Base-by-base conservation (phyloP, 2,888 invertebrate species). In the Archips crataeganus region DNA sequence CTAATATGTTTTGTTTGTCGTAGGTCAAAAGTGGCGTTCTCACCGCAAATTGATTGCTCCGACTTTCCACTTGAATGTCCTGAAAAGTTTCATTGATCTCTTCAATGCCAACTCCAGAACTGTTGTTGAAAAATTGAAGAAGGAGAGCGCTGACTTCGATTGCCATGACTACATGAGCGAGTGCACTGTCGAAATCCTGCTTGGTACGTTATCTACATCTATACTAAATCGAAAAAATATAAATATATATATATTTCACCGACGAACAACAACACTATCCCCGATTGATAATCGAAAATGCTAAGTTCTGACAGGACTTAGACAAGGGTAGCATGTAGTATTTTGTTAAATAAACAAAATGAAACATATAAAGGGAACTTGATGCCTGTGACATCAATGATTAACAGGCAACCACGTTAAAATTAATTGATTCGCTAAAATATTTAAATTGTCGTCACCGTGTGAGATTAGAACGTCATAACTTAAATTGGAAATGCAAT, bases 11-110 rank as follows among this genome's bases (percentile, higher is more conserved):
- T 51, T 13, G 10, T 45, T 49, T 82, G 15, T 65, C 66, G 51
- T 82, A 97, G 97, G 97, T 84, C 96, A 96, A 81, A 97, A 97
- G 95, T 98, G 98, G 98, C 96, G 97, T 67, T 96, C 97, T 32
- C 98, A 98, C 87, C 96, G 98, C 80, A 98, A 98, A 93, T 92
- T 98, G 79, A 98, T 98, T 79, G 98, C 98, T 10, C 98, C 98
- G 62, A 98, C 98, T 77, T 98, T 98, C 96, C 98, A 98, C 86
- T 94, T 98, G 90, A 98, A 98, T 89, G 97, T 98, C 1, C 92
- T 98, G 80, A 98, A 98, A 94, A 97, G 97, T 80, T 98, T 98
- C 93, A 97, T 98, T 82, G 97, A 97, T 84, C 93, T 98, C 49
- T 98, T 98, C 94, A 98, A 98, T 85, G 97, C 96, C 76, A 98